Conservation (phyloP, 2,113 vertebrate genomes). For the Dasyornis broadbenti region DNA sequence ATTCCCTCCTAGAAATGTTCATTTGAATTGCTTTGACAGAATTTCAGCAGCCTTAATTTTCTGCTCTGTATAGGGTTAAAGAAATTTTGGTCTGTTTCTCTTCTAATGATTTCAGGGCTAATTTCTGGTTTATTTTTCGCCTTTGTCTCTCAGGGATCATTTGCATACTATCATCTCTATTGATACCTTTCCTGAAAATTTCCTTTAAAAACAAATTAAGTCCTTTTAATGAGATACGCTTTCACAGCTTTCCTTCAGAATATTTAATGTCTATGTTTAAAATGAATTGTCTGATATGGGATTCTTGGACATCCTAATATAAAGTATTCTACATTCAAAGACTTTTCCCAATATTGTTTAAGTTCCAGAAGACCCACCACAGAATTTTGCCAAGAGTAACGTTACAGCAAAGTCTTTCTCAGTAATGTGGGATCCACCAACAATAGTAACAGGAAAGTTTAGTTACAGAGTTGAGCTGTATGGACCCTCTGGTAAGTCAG, state of each 20-base stretch:
- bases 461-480: conserved; percentile 85
- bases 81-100: background rate
- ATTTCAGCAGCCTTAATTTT: background rate
- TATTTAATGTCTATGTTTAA: background rate
- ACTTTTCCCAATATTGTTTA: conserved; percentile 36
- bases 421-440: conserved; percentile 86
- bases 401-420: conserved; percentile 83
- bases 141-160: background rate
- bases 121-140: background rate
- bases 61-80: background rate
- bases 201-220: background rate
- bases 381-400: conserved; percentile 78
- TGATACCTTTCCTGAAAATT: background rate
- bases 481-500: conserved; percentile 80
- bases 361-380: conserved; percentile 93
- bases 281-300: background rate
- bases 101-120: background rate
- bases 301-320: background rate
- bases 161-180: background rate
- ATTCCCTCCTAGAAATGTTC: background rate
- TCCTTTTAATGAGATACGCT: background rate
- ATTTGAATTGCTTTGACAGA: background rate
- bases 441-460: conserved; percentile 85
- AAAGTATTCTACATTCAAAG: background rate
- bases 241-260: background rate